phyloP scores from a whole-genome alignment of 1,140 invertebrate species.

The Chironomus striatipennis region DNA sequence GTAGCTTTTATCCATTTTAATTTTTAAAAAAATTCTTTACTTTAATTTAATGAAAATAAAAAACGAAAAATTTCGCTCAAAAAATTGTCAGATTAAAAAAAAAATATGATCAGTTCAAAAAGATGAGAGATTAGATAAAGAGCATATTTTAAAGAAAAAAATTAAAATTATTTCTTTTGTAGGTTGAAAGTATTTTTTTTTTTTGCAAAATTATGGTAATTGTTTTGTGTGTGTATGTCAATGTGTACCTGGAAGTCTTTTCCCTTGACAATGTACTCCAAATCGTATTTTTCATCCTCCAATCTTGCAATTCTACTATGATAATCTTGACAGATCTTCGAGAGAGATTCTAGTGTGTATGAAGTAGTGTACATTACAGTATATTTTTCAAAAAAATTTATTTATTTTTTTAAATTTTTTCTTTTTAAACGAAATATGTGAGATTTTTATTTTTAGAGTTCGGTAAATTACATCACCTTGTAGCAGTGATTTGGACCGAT shows the following conservation, averaged over 20 bases:
- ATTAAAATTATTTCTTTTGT: slow-evolving; percentile 16
- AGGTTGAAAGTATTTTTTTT: neutral
- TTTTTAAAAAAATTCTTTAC: too few relatives aligned
- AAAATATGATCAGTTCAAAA: too few relatives aligned
- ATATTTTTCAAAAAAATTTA: neutral
- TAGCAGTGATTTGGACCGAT: too few relatives aligned
- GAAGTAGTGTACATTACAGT: slow-evolving; percentile 28
- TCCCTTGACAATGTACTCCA: slow-evolving; percentile 94
- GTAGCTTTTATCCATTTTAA: too few relatives aligned
- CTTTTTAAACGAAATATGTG: too few relatives aligned
- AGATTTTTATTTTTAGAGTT: too few relatives aligned
- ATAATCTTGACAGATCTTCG: slow-evolving; percentile 76
- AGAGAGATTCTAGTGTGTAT: slow-evolving; percentile 54
- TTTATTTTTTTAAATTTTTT: too few relatives aligned
- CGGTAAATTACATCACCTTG: too few relatives aligned
- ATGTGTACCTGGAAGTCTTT: slow-evolving; percentile 90
- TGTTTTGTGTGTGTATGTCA: slow-evolving; percentile 25
- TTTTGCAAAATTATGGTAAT: neutral
- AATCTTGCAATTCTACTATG: slow-evolving; percentile 77
- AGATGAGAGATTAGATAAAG: too few relatives aligned
- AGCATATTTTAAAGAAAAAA: slow-evolving; percentile 28
- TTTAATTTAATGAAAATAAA: too few relatives aligned
- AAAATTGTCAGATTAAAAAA: too few relatives aligned
- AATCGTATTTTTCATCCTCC: slow-evolving; percentile 95
- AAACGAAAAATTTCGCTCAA: too few relatives aligned